Conservation (phyloP, 2,113 vertebrate species). For the Oryzias curvinotus region DNA sequence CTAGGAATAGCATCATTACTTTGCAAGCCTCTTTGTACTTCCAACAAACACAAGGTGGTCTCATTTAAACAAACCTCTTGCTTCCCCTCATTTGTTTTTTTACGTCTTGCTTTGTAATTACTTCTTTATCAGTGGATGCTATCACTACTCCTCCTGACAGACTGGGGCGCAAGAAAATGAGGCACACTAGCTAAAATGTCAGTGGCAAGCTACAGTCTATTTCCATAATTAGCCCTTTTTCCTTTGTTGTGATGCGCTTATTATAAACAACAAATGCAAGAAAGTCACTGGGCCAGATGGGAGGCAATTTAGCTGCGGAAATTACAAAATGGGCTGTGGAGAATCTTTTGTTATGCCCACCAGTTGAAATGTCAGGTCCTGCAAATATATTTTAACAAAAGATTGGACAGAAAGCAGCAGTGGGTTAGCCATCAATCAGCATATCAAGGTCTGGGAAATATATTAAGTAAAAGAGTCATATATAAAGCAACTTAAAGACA, state of each 20-base stretch:
- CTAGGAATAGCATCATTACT: constrained; percentile 41
- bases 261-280: constrained; percentile 26
- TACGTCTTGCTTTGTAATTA: constrained; percentile 38
- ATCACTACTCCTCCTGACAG: not conserved
- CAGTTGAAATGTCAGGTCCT: too few relatives aligned
- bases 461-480: too few relatives aligned
- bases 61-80: constrained; percentile 44
- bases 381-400: too few relatives aligned
- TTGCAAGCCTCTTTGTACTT: constrained; percentile 57
- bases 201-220: constrained; percentile 34
- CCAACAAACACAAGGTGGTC: constrained; percentile 56
- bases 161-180: not conserved
- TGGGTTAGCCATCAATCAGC: too few relatives aligned
- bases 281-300: constrained; percentile 49
- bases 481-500: too few relatives aligned
- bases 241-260: constrained; percentile 28
- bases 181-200: constrained; percentile 35
- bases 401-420: too few relatives aligned
- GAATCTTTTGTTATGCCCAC: not conserved
- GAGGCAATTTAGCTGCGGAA: constrained; percentile 17
- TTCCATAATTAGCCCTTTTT: constrained; percentile 42
- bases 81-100: constrained; percentile 38
- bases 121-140: constrained; percentile 43
- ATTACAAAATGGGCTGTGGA: constrained; percentile 38
- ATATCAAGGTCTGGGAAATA: too few relatives aligned